phyloP scores from a whole-genome alignment of 2,797 vertebrate species.

The Enteromius anoplus region DNA sequence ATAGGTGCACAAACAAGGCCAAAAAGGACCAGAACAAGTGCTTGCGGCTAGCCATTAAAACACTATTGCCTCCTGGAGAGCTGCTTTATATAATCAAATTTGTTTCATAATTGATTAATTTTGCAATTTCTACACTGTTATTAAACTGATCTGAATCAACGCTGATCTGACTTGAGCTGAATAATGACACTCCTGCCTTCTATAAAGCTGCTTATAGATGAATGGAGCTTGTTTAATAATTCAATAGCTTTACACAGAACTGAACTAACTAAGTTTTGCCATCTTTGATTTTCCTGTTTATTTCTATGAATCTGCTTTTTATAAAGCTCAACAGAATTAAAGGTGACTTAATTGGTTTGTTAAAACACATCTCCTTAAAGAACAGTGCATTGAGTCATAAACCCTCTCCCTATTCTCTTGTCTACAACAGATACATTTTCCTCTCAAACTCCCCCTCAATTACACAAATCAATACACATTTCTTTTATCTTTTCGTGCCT shows the following conservation, averaged over 20 bases:
- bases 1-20: conserved; percentile 33
- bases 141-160: not conserved
- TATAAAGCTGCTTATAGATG: not conserved
- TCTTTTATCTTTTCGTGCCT: conserved; percentile 62
- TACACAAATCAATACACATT: conserved; percentile 70
- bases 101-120: not conserved
- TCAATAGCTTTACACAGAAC: not conserved
- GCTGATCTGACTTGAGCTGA: not conserved
- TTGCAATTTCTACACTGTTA: not conserved
- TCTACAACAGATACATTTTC: conserved; percentile 75
- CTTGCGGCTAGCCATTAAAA: conserved; percentile 58
- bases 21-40: conserved; percentile 44
- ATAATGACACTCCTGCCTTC: not conserved
- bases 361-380: conserved; percentile 27
- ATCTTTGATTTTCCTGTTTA: not conserved
- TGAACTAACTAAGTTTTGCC: not conserved
- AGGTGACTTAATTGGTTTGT: not conserved
- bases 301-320: not conserved
- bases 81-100: not conserved
- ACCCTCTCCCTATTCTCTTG: conserved; percentile 65
- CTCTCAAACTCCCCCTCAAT: conserved; percentile 87
- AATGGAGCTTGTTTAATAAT: not conserved
- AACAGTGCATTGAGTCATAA: conserved; percentile 60
- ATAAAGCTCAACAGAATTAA: not conserved
- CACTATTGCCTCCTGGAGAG: conserved; percentile 53